These are phyloP conservation scores for Macaria notata DNA, from an alignment of 2,888 invertebrate genomes.

Conservation along the genomic window DNA sequence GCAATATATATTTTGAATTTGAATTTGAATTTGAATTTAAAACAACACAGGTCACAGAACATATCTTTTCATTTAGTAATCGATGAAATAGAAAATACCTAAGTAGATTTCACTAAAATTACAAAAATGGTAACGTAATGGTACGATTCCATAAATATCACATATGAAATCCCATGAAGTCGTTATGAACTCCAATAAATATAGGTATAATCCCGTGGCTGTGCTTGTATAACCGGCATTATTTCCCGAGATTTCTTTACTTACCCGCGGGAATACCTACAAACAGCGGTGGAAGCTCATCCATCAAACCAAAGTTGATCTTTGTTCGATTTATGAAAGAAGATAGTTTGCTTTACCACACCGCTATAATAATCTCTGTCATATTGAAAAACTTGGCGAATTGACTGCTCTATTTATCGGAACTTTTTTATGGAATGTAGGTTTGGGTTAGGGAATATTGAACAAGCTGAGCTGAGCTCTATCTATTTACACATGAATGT, in stretches of 20 bases:
- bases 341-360: constrained; percentile 60
- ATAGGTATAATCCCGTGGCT: background rate
- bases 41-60: too few species aligned
- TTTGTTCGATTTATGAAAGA: constrained; percentile 66
- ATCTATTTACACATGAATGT: too few species aligned
- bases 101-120: too few species aligned
- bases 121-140: too few species aligned
- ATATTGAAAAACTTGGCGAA: constrained; percentile 57
- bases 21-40: too few species aligned
- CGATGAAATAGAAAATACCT: too few species aligned
- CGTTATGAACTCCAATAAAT: constrained; percentile 2
- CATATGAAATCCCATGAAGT: background rate
- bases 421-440: constrained; percentile 20
- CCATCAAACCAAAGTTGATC: constrained; percentile 67
- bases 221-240: constrained; percentile 18
- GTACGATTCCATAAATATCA: too few species aligned
- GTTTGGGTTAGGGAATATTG: background rate
- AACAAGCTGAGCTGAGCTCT: too few species aligned
- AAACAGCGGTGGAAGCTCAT: constrained; percentile 43
- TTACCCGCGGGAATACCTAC: constrained; percentile 36
- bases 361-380: constrained; percentile 52
- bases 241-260: constrained; percentile 28
- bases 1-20: too few species aligned
- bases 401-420: constrained; percentile 33
- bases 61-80: too few species aligned